Base-by-base conservation (phyloP, 2,888 invertebrate genomes). In the Podotricha telesiphe region DNA sequence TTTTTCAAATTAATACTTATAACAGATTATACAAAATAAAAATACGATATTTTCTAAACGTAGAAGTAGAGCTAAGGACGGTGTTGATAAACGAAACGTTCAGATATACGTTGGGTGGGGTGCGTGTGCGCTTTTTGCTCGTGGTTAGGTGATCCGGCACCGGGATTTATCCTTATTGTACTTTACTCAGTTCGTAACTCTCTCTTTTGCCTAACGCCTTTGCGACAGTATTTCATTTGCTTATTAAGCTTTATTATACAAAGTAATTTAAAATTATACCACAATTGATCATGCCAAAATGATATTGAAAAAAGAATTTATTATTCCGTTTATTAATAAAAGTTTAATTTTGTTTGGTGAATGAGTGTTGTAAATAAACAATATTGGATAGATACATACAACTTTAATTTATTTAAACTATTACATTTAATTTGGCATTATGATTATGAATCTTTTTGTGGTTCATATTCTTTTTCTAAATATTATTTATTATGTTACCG, bases 181-280 rank as follows among this genome's bases (percentile, higher is more conserved):
- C 86, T 87, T 88, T 91, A 91, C 88, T 91, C 88, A 81, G 86
- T 85, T 86, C 84, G 82, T 83, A 83, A 85, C 87, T 83, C 85
- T 86, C 86, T 82, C 82, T 83, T 83, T 80, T 80, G 82, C 73
- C 83, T 86, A 84, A 86, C 89, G 89, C 85, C 82, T 82, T 80
- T 77, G 77, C 77, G 74, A 78, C 77, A 76, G 78, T 78, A 80
- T 80, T 80, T 77, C 77, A 77, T 79, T 80, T 80, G 79, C 77
- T 75, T 56, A 51, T 67, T 63, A 65, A 67, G 48, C 68, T 59
- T 56, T 64, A 37, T 67, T 59, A 77, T 81, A 84, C 79, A 81
- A 82, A 82, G 82, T 76, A 76, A 79, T 79, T 80, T 81, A 72
- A 75, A 74, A 75, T 76, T 76, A 75, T 75, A 77, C 74, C 75